Evolutionary conservation across 1,140 invertebrate genomes (phyloP).

Genomic region (Diorhabda carinulata): DNA sequence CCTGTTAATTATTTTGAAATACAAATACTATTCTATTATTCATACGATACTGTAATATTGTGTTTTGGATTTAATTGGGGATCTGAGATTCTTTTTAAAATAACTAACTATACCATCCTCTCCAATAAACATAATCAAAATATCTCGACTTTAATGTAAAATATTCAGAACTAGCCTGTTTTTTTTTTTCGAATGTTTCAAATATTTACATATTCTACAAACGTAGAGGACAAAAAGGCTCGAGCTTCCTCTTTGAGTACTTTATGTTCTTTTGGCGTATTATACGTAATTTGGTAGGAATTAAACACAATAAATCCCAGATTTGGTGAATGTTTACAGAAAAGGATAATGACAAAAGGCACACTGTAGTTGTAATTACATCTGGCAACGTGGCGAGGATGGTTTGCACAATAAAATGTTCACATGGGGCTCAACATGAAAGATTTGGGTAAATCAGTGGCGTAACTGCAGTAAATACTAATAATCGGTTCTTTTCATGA

Average conservation of each 20-base stretch:
- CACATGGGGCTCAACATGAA: neutral
- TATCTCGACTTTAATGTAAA: neutral
- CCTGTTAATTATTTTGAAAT: too few species aligned
- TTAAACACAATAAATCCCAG: slow-evolving; percentile 2
- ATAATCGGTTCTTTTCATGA: too few species aligned
- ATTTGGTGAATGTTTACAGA: slow-evolving; percentile 2
- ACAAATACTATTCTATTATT: too few species aligned
- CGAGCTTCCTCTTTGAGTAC: neutral
- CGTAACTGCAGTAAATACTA: neutral
- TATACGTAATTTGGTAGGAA: slow-evolving; percentile 2
- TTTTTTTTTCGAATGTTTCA: neutral
- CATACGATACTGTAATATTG: too few species aligned
- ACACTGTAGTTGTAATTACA: neutral
- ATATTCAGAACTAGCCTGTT: neutral
- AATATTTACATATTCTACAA: neutral
- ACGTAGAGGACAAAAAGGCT: neutral
- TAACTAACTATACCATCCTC: too few species aligned
- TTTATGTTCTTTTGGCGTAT: slow-evolving; percentile 2
- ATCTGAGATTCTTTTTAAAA: too few species aligned
- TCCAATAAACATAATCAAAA: too few species aligned
- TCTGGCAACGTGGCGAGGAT: neutral
- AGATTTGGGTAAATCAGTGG: neutral
- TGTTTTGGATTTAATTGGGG: too few species aligned
- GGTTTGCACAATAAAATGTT: neutral
- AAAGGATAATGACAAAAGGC: slow-evolving; percentile 2